These are phyloP conservation scores for Blera fallax DNA, from an alignment of 2,888 invertebrate genomes.

Conservation along the genomic window DNA sequence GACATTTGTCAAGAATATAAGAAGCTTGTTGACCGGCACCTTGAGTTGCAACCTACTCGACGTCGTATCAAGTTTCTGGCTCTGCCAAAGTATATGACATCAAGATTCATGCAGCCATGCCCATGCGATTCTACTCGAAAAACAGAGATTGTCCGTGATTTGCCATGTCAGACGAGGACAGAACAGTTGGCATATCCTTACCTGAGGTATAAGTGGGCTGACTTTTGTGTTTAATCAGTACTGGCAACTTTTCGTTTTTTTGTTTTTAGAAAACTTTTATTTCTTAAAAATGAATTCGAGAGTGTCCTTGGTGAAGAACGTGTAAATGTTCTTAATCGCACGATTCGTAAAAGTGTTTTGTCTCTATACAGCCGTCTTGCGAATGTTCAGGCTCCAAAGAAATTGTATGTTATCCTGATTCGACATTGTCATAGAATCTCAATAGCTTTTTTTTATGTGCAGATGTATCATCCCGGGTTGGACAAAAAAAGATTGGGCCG, in stretches of 20 bases:
- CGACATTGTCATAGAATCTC: background rate
- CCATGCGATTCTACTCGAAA: background rate
- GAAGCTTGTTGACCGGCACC: background rate
- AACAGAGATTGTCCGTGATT: conserved; percentile 58
- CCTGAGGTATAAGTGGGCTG: conserved; percentile 73
- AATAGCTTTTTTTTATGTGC: background rate
- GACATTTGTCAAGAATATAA: conserved; percentile 15
- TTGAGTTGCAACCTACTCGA: conserved; percentile 33
- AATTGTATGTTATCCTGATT: conserved; percentile 76
- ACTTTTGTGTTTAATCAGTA: background rate
- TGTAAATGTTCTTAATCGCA: conserved; percentile 76
- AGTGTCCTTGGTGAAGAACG: conserved; percentile 35
- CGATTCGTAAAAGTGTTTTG: conserved; percentile 77
- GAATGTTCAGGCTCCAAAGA: conserved; percentile 76
- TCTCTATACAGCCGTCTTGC: conserved; percentile 79
- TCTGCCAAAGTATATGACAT: conserved; percentile 6
- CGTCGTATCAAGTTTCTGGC: conserved; percentile 29
- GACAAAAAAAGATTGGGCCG: conserved; percentile 75
- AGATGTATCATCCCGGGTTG: conserved; percentile 75
- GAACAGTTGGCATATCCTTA: conserved; percentile 78
- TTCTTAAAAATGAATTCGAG: background rate
- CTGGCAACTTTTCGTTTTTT: too few relatives aligned
- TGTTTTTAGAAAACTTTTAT: conserved; percentile 21
- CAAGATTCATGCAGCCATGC: background rate
- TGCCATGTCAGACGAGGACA: conserved; percentile 76